Percentiles rank a stretch among this genome's conserved stretches.
Evolutionary conservation across 2,797 vertebrate species (phyloP).

Genomic region (Vultur gryphus): DNA sequence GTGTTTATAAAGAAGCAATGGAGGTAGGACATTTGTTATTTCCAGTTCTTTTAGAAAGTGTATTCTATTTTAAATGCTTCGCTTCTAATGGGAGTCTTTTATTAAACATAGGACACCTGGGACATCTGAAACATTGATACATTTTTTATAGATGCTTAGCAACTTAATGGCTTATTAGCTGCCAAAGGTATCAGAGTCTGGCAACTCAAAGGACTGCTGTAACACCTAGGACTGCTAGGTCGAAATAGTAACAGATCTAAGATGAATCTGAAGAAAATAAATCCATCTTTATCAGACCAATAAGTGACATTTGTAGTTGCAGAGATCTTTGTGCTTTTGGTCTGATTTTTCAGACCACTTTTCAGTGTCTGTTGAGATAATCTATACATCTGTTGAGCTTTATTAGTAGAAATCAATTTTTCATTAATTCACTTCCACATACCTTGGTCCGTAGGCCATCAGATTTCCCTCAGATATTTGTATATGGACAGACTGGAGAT

Average conservation of each 20-base stretch:
- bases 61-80: not conserved
- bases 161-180: not conserved
- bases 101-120: not conserved
- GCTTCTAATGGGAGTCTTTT: not conserved
- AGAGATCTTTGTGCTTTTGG: not conserved
- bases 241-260: not conserved
- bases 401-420: not conserved
- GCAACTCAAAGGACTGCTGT: not conserved
- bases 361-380: not conserved
- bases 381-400: not conserved
- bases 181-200: not conserved
- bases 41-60: not conserved
- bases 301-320: not conserved
- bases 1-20: not conserved
- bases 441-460: not conserved
- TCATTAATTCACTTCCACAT: not conserved
- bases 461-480: not conserved
- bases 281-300: not conserved
- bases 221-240: not conserved
- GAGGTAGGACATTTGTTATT: not conserved
- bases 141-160: not conserved
- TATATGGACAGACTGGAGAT: not conserved
- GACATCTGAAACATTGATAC: not conserved
- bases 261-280: not conserved
- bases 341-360: not conserved